Conservation (phyloP, 2,888 invertebrate species). For the Aethes cnicana region DNA sequence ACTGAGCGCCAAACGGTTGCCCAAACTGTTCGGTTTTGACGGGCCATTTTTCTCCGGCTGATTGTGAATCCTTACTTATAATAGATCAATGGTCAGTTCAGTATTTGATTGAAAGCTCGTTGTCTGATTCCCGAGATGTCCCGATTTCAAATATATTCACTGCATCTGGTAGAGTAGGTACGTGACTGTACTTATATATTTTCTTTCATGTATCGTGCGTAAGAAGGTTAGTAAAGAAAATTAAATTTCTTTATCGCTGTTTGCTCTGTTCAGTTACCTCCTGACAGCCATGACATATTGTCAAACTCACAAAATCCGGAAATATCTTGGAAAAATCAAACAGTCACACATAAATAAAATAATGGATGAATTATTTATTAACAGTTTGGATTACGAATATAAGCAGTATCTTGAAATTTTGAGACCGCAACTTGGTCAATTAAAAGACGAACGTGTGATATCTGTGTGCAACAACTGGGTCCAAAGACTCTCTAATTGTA, state of each 20-base stretch:
- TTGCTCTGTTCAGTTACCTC: not conserved
- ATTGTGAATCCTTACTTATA: too few relatives aligned
- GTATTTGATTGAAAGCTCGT: too few relatives aligned
- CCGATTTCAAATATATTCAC: too few relatives aligned
- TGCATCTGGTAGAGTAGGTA: too few relatives aligned
- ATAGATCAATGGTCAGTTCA: too few relatives aligned
- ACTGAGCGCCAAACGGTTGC: too few relatives aligned
- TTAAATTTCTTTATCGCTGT: not conserved
- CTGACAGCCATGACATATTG: not conserved
- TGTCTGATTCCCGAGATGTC: too few relatives aligned
- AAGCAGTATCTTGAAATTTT: slow-evolving; percentile 67
- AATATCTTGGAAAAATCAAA: not conserved
- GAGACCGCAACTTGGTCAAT: slow-evolving; percentile 57
- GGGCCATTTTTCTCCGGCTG: too few relatives aligned
- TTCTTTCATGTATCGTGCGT: not conserved
- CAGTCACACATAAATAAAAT: slow-evolving; percentile 6
- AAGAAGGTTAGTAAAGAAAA: slow-evolving; percentile 9
- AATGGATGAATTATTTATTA: slow-evolving; percentile 55
- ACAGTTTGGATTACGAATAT: slow-evolving; percentile 61
- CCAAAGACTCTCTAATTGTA: slow-evolving; percentile 56
- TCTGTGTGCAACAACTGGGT: slow-evolving; percentile 68
- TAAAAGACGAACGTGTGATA: slow-evolving; percentile 55
- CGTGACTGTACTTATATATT: not conserved
- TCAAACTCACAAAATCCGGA: slow-evolving; percentile 4
- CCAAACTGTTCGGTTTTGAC: too few relatives aligned